Evolutionary conservation across 2,797 vertebrate genomes (phyloP), one percentile per base, ranked within the genome.

Genomic region (Sylvilagus floridanus): DNA sequence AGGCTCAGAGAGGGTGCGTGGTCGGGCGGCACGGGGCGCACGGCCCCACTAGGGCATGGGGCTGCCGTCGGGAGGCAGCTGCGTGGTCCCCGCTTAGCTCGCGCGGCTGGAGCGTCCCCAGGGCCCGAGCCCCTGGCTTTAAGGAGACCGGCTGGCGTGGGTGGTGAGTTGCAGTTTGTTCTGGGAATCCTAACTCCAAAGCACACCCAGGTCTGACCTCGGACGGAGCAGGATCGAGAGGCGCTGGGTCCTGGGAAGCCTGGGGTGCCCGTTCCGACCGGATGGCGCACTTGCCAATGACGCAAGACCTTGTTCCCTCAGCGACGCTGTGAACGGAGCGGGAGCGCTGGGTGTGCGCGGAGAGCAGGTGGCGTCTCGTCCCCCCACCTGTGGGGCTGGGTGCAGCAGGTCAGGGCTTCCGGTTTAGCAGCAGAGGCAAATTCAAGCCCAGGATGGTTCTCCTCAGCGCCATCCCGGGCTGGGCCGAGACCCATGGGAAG

Each of bases 261-360:
- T 98, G 91, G 94, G 93, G 98, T 98, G 98, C 97, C 97, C 97
- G 97, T 98, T 97, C 97, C 94, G 97, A 97, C 84, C 1, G 97
- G 94, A 97, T 98, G 98, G 98, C 98, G 98, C 83, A 60, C 57
- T 93, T 96, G 73, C 95, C 96, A 91, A 96, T 95, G 88, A 97
- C 96, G 88, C 90, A 54, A 54, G 79, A 71, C 60, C 75, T 73
- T 63, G 60, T 60, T 93, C 68, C 54, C 28, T 47, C 42, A 47
- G 42, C 42, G 8, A 47, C 42, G 1, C 42, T 47, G 42, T 47
- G 42, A 10, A 47, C 42, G 1, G 42, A 47, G 24, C 32, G 42
- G 91, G 93, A 93, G 94, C 57, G 14, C 93, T 84, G 94, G 8
- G 71, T 32, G 62, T 47, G 42, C 8, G 42, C 42, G 8, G 57